These are phyloP conservation scores for Mesorhabditis sp. DNA, from an alignment of 2,888 invertebrate genomes.

Conservation along the genomic window DNA sequence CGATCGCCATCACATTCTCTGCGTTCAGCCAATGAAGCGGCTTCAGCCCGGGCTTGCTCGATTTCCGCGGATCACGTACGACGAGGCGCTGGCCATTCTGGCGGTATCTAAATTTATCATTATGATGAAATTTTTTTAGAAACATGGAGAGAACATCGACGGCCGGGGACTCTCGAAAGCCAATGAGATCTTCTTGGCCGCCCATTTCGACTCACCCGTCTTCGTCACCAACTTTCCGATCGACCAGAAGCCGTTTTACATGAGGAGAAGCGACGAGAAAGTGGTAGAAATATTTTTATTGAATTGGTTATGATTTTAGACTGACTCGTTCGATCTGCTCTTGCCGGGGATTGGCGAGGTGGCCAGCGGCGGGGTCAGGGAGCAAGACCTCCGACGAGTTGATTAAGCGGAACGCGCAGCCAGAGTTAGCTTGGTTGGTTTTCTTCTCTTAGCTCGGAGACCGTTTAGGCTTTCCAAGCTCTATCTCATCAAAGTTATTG, in stretches of 20 bases:
- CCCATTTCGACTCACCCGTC: constrained; percentile 68
- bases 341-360: constrained; percentile 86
- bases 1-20: neutral
- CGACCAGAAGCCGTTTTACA: constrained; percentile 88
- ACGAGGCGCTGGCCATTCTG: constrained; percentile 38
- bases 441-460: neutral
- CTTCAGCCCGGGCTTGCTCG: too few relatives aligned
- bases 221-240: constrained; percentile 87
- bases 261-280: constrained; percentile 61
- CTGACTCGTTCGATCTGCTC: constrained; percentile 74
- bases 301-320: constrained; percentile 41
- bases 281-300: constrained; percentile 7
- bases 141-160: constrained; percentile 11
- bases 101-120: constrained; percentile 16
- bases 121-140: constrained; percentile 39
- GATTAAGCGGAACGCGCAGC: constrained; percentile 9
- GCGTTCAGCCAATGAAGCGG: neutral
- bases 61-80: constrained; percentile 33
- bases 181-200: neutral
- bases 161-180: neutral
- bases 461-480: neutral
- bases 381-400: constrained; percentile 72
- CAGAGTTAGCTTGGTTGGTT: neutral
- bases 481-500: neutral
- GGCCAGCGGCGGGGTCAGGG: constrained; percentile 89